These are phyloP conservation scores for Anguilla pacifica DNA, from an alignment of 2,797 vertebrate species.

Conservation along the genomic window DNA sequence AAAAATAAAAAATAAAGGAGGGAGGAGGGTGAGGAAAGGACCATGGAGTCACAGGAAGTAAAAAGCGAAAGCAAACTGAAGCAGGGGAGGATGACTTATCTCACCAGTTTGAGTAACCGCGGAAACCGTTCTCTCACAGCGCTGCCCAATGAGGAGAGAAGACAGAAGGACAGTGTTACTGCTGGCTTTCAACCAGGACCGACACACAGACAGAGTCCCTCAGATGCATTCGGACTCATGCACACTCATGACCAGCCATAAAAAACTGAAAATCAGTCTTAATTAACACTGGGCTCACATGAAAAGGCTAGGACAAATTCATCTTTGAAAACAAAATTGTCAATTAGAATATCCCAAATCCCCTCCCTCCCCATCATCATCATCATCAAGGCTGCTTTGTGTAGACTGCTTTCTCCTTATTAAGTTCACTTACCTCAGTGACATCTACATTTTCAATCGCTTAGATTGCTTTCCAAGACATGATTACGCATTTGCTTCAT, in stretches of 20 bases:
- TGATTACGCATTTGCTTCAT: background rate
- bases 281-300: background rate
- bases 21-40: background rate
- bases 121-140: slow-evolving; percentile 78
- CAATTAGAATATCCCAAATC: background rate
- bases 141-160: slow-evolving; percentile 61
- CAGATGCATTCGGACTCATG: slow-evolving; percentile 14
- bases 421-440: background rate
- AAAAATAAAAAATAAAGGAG: background rate
- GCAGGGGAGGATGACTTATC: slow-evolving; percentile 34
- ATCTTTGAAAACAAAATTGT: background rate
- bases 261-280: background rate
- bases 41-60: background rate
- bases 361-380: too few relatives aligned
- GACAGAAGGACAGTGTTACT: slow-evolving; percentile 41
- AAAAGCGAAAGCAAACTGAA: background rate
- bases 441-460: background rate
- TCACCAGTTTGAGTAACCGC: slow-evolving; percentile 82
- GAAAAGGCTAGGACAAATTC: background rate
- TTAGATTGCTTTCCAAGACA: background rate
- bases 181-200: background rate
- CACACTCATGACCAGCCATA: slow-evolving; percentile 30
- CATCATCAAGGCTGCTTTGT: background rate
- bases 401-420: background rate
- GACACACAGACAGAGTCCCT: background rate